Base-by-base conservation (phyloP, 2,888 invertebrate genomes). In the Luperina testacea region DNA sequence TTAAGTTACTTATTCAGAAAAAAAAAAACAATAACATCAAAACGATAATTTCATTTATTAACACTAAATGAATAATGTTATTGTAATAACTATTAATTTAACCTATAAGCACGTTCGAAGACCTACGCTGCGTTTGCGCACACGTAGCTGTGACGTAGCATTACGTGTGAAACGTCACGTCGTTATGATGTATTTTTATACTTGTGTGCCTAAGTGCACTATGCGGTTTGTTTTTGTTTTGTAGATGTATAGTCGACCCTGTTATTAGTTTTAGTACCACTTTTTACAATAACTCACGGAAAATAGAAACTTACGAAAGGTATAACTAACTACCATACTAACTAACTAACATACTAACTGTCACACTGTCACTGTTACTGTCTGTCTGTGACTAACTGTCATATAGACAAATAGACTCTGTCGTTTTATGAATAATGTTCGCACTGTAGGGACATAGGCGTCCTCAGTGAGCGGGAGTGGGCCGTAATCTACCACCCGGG, bases 61-160 rank as follows among this genome's bases (percentile, higher is more conserved):
- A 65, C 61, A 8, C 51, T 48, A 63, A 68, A 68, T 57, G 6
- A 73, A 57, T 32, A 63, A 67, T 74, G 42, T 63, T 74, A 42
- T 65, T 72, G 38, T 72, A 45, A 82, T 70, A 45, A 67, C 38
- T 61, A 51, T 15, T 24, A 70, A 32, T 72, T 57, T 45, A 79
- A 27, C 6, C 15, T 32, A 63, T 38, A 73, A 32, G 61, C 80
- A 80, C 80, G 80, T 76, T 63, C 67, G 59, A 64, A 45, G n/a
- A 51, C 42, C 32, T 61, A 24, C 17, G 45, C 61, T 59, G 72
- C 64, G 32, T 11, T 61, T 79, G 82, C 38, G 61, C 72, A 69
- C 15, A 70, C 69, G 70, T 79, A 38, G 38, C 57, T 24, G 65
- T 82, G 82, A 79, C 82, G 82, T 79, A 75, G 27, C 15, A 7